Evolutionary conservation across 2,113 vertebrate species (phyloP).

Genomic region (Indri indri): DNA sequence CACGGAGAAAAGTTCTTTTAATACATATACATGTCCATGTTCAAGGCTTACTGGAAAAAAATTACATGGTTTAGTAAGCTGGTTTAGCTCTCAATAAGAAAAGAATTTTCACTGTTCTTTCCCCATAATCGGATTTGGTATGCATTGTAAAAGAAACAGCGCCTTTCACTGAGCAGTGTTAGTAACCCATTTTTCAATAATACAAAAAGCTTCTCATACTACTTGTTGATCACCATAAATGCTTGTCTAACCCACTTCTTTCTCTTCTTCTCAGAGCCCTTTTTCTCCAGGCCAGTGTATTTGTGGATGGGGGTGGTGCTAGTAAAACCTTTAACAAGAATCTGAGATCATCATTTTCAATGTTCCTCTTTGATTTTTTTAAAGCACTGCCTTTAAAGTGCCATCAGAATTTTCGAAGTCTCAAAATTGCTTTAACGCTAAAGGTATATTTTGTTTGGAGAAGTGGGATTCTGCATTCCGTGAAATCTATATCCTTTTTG

Average conservation of each 20-base stretch:
- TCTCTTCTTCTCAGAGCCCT: background rate
- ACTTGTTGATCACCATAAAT: slow-evolving; percentile 28
- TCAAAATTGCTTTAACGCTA: slow-evolving; percentile 28
- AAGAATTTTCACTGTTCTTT: slow-evolving; percentile 78
- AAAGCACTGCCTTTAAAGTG: background rate
- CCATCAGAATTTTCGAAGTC: slow-evolving; percentile 30
- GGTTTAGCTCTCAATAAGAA: slow-evolving; percentile 81
- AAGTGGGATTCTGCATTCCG: background rate
- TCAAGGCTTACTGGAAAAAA: slow-evolving; percentile 77
- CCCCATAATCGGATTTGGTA: slow-evolving; percentile 84
- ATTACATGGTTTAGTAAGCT: slow-evolving; percentile 82
- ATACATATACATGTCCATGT: slow-evolving; percentile 69
- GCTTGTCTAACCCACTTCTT: slow-evolving; percentile 11
- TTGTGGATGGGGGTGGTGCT: background rate
- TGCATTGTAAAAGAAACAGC: slow-evolving; percentile 80
- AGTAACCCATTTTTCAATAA: slow-evolving; percentile 75
- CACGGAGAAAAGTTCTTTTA: slow-evolving; percentile 65
- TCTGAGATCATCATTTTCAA: background rate
- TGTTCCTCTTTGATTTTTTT: background rate
- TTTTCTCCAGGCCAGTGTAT: background rate
- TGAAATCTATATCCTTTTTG: slow-evolving; percentile 36
- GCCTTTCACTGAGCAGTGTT: slow-evolving; percentile 74
- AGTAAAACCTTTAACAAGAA: background rate
- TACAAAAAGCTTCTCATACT: slow-evolving; percentile 62
- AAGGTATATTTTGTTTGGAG: slow-evolving; percentile 15